phyloP scores from a whole-genome alignment of 2,113 vertebrate species.

The Mus spicilegus region DNA sequence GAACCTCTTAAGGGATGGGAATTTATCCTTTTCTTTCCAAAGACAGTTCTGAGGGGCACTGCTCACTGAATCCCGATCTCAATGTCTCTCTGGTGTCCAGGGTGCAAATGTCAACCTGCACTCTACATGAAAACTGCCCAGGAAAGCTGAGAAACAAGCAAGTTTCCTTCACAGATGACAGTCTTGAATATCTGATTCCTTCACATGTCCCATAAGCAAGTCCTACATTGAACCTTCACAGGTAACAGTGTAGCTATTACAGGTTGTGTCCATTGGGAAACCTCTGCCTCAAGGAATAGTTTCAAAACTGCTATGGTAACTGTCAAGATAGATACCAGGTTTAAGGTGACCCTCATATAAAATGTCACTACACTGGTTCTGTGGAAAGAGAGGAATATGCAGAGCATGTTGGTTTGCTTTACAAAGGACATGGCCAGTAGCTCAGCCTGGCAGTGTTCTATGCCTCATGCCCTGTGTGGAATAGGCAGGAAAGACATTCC shows the following conservation, averaged over 20 bases:
- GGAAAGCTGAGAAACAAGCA: background rate
- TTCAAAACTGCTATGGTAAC: background rate
- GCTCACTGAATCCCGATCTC: too few relatives aligned
- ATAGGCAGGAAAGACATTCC: background rate
- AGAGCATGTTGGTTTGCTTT: background rate
- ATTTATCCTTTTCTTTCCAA: background rate
- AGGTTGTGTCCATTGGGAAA: background rate
- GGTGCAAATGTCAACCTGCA: too few relatives aligned
- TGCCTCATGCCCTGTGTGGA: rapidly evolving
- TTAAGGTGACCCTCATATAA: background rate
- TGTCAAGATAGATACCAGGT: background rate
- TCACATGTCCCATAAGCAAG: rapidly evolving
- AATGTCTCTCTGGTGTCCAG: rapidly evolving
- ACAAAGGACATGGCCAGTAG: background rate
- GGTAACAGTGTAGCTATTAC: too few relatives aligned
- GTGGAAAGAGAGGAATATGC: background rate
- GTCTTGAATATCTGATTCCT: background rate
- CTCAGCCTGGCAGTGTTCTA: too few relatives aligned
- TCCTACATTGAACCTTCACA: background rate
- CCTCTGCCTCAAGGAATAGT: background rate
- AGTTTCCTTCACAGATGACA: rapidly evolving
- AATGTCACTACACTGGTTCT: background rate
- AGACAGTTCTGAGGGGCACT: background rate
- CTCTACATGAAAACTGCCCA: rapidly evolving
- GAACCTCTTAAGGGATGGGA: background rate